phyloP scores from a whole-genome alignment of 2,888 invertebrate species.

The Hesperia comma region DNA sequence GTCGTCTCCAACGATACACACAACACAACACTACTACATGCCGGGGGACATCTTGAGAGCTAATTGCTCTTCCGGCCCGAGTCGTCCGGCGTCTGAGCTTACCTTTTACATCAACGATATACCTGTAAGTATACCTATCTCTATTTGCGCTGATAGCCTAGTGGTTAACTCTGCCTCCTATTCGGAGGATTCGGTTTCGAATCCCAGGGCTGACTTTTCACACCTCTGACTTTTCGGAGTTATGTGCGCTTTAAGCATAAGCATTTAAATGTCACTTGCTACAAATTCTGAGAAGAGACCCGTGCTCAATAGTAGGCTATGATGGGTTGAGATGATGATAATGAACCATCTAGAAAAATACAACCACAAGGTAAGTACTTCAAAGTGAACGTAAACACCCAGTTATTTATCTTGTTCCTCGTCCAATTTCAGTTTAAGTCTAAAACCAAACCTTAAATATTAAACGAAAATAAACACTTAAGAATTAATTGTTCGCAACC shows the following conservation, averaged over 20 bases:
- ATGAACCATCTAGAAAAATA: too few species aligned
- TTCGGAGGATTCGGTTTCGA: too few species aligned
- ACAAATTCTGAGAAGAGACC: too few species aligned
- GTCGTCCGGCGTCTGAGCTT: conserved; percentile 87
- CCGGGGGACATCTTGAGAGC: conserved; percentile 88
- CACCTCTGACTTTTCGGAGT: too few species aligned
- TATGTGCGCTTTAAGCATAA: too few species aligned
- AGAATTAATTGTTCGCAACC: conserved; percentile 32
- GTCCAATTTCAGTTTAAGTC: neutral
- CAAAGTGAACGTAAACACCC: neutral
- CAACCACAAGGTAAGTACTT: too few species aligned
- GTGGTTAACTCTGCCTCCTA: too few species aligned
- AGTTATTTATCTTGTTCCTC: neutral
- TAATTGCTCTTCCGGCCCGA: conserved; percentile 89
- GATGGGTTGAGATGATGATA: too few species aligned
- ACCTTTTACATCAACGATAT: conserved; percentile 88
- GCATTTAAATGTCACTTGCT: too few species aligned
- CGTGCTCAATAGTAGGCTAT: too few species aligned
- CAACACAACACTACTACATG: conserved; percentile 87
- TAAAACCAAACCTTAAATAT: conserved; percentile 9
- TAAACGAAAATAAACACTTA: conserved; percentile 32
- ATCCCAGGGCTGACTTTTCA: too few species aligned
- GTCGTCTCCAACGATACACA: conserved; percentile 85
- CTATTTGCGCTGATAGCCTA: too few species aligned
- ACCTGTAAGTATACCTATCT: conserved; percentile 82